Evolutionary conservation across 2,113 vertebrate genomes (phyloP).

Genomic region (Gnathochromis pfefferi): DNA sequence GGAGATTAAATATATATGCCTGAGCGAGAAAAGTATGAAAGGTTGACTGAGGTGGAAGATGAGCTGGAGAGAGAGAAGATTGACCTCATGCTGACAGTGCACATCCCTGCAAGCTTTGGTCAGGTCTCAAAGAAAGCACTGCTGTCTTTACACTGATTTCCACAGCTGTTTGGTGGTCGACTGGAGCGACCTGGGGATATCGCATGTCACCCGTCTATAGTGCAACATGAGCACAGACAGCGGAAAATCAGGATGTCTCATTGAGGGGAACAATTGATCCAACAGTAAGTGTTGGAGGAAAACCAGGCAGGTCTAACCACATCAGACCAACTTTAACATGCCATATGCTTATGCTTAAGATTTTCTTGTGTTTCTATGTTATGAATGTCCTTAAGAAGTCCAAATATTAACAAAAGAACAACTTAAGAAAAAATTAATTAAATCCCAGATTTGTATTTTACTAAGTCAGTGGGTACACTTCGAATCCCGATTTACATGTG

Average conservation of each 20-base stretch:
- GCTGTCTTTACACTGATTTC: conserved; percentile 4
- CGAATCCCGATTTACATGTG: not conserved
- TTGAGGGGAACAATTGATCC: conserved; percentile 47
- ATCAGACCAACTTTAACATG: not conserved
- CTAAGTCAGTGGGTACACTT: not conserved
- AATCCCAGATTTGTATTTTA: not conserved
- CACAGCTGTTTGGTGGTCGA: not conserved
- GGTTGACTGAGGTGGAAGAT: not conserved
- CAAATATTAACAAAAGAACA: not conserved
- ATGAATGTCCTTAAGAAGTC: not conserved
- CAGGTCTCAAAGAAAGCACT: not conserved
- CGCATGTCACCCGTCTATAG: conserved; percentile 4
- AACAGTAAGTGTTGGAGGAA: conserved; percentile 17
- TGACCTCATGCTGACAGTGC: conserved; percentile 26
- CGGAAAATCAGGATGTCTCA: conserved; percentile 41
- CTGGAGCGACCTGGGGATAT: conserved; percentile 4
- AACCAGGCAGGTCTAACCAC: conserved; percentile 10
- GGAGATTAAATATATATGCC: not conserved
- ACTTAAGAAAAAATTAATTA: not conserved
- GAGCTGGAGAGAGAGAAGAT: not conserved
- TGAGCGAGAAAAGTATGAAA: not conserved
- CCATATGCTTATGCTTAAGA: not conserved
- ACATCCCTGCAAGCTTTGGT: not conserved
- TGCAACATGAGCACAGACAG: conserved; percentile 38
- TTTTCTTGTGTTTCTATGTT: not conserved